These are phyloP conservation scores for Rhynchonycteris naso DNA, from an alignment of 2,797 vertebrate genomes.

Conservation along the genomic window DNA sequence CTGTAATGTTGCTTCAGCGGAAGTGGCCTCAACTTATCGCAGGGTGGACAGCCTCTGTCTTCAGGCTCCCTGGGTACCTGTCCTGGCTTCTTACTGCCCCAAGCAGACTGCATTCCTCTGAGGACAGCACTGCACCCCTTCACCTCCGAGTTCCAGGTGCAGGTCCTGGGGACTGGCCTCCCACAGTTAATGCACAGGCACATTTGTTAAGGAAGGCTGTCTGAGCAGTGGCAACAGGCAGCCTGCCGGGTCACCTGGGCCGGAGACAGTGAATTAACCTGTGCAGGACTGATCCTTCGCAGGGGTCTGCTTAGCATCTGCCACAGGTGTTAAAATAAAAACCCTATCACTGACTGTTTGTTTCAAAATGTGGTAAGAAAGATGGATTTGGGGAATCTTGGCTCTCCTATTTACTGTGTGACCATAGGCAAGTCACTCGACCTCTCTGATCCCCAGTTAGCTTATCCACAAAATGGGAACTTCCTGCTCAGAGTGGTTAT, in stretches of 20 bases:
- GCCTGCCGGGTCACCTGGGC: background rate
- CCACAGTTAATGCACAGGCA: background rate
- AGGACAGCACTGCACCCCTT: too few species aligned
- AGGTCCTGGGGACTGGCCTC: too few species aligned
- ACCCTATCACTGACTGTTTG: accelerated
- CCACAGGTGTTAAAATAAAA: background rate
- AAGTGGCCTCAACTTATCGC: accelerated
- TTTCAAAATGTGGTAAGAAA: background rate
- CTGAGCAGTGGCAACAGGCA: too few species aligned
- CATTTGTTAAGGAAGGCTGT: background rate
- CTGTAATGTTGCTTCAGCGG: background rate
- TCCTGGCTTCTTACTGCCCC: background rate
- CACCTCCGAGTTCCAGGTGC: background rate
- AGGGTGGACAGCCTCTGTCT: background rate
- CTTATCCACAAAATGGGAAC: background rate
- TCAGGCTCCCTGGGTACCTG: background rate
- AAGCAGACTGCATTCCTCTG: accelerated
- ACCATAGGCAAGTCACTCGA: background rate
- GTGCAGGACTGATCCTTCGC: background rate
- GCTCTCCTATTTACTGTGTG: background rate
- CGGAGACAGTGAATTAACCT: background rate
- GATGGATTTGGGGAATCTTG: background rate
- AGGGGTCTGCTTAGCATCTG: background rate
- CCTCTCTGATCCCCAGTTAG: background rate
- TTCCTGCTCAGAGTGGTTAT: background rate